Base-by-base conservation (phyloP, 2,113 vertebrate species). In the Climacteris rufus region DNA sequence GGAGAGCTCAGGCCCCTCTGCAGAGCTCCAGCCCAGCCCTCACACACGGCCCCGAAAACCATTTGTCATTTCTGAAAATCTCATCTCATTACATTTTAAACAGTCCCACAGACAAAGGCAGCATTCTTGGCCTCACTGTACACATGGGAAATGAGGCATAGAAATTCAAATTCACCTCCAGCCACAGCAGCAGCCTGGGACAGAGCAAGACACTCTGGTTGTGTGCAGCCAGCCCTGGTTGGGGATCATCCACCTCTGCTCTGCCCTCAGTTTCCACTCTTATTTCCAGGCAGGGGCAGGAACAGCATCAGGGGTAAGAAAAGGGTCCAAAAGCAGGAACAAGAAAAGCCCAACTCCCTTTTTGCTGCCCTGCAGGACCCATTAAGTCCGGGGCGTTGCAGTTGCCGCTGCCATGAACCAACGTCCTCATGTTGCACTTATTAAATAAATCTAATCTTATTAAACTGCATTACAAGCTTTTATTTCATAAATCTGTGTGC, bases 361-460 rank as follows among this genome's bases (percentile, higher is more conserved):
- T 37, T 84, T 85, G 92, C 88, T 87, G 77, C 10, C 60, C 85
- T 94, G 81, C 12, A 59, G 64, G 86, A 13, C 33, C 68, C 59
- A 20, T 61, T 61, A 40, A 23, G 42, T 54, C 75, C 37, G 50
- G 30, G 71, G 33, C 2, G 0, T 6, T 66, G 78, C 85, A 66
- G 66, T 9, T 13, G 33, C 81, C 52, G 40, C 84, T 45, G 76
- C 69, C 75, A 24, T 20, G 50, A 93, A 70, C 75, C 49, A 28
- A 42, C 3, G 0, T 82, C 93, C 92, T 94, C 76, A 25, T 63
- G 39, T 7, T 88, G 85, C 79, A 80, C 87, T 97, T 90, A 96
- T 94, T 95, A 5, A 95, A 96, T 95, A 80, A 88, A 95, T 86
- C 79, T 94, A 96, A 96, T 96, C 90, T 95, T 13, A 93, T 96